Percentiles rank a stretch among this genome's conserved stretches.
These are phyloP conservation scores for Cylloceria caligata DNA, from an alignment of 2,888 invertebrate genomes.

Conservation along the genomic window DNA sequence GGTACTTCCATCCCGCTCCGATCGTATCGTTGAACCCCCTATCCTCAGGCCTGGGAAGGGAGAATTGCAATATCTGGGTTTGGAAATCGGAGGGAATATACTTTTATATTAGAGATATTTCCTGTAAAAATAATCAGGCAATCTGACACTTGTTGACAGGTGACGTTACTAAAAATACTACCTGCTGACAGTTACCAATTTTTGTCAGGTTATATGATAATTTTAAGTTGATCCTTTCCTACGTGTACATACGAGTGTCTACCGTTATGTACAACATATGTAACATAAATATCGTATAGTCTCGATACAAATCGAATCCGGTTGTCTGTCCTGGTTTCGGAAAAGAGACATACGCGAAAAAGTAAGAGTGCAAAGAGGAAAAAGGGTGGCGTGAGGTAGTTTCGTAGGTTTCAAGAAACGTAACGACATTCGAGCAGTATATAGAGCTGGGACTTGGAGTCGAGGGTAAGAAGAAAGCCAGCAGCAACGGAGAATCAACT, in stretches of 20 bases:
- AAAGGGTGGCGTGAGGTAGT: not conserved
- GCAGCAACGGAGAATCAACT: conserved; percentile 49
- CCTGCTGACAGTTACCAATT: too few species aligned
- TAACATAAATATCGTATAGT: conserved; percentile 23
- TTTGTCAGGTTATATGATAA: too few species aligned
- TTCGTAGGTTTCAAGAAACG: conserved; percentile 45
- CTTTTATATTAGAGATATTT: too few species aligned
- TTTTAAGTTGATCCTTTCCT: too few species aligned
- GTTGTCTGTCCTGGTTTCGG: conserved; percentile 48
- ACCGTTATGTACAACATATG: conserved; percentile 11
- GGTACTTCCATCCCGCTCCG: too few species aligned
- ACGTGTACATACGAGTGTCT: conserved; percentile 10
- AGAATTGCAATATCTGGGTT: too few species aligned
- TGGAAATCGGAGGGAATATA: too few species aligned
- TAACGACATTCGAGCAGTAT: conserved; percentile 42
- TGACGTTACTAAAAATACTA: too few species aligned
- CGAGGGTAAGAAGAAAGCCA: conserved; percentile 49
- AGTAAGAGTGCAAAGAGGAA: conserved; percentile 12
- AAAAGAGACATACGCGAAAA: conserved; percentile 5
- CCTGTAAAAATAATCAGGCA: too few species aligned
- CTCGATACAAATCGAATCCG: conserved; percentile 64
- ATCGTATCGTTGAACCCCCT: too few species aligned
- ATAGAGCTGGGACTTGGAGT: not conserved
- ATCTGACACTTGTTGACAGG: too few species aligned
- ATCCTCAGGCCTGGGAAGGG: too few species aligned